Conservation (phyloP, 2,113 vertebrate species). For the Equus quagga region DNA sequence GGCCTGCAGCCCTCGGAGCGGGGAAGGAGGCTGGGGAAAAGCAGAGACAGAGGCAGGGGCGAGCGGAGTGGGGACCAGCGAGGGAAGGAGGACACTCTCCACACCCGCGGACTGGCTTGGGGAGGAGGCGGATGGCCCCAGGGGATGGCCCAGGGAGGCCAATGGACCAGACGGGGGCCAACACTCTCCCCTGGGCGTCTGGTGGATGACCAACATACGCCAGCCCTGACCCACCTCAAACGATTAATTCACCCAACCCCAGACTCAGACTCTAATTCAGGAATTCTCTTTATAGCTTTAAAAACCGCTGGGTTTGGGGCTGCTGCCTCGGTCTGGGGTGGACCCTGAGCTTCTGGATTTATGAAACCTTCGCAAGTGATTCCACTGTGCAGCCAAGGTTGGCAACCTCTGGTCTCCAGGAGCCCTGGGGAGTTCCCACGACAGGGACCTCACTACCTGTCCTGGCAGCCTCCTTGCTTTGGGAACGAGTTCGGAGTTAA, state of each 20-base stretch:
- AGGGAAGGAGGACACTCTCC: no score
- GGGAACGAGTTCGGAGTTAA: background rate
- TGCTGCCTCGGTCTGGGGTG: background rate
- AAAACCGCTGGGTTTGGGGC: background rate
- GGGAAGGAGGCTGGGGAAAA: no score
- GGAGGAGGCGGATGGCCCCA: fast-evolving
- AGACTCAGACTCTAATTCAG: background rate
- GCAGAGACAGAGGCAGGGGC: background rate
- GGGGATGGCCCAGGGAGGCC: background rate
- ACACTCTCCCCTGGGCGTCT: fast-evolving
- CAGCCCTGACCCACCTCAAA: no score
- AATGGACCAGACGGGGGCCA: background rate
- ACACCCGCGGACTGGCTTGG: fast-evolving
- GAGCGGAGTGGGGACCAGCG: fast-evolving
- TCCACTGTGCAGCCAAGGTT: background rate
- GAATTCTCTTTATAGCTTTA: background rate
- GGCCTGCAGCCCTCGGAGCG: no score
- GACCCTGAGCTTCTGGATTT: background rate
- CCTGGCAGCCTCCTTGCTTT: background rate
- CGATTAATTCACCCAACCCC: background rate
- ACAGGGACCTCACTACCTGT: background rate
- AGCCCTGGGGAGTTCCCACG: background rate
- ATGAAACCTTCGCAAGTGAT: background rate
- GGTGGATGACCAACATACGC: fast-evolving
- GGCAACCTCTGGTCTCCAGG: background rate